Base-by-base conservation (phyloP, 1,140 invertebrate genomes). In the Drosophila kepulauana region DNA sequence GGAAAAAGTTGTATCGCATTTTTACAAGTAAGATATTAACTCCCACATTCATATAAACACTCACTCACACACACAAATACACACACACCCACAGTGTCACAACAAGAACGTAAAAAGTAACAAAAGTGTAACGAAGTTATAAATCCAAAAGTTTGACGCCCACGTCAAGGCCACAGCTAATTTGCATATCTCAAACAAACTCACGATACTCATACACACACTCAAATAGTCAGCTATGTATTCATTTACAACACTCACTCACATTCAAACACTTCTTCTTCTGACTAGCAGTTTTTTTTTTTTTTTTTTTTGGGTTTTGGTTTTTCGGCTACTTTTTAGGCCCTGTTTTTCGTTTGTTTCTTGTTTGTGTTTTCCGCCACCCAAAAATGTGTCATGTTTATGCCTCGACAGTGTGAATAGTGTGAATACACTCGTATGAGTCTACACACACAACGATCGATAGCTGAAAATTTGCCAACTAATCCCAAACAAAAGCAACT, bases 81-180 rank as follows among this genome's bases (percentile, higher is more conserved):
- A 38, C 41, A 57, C 15, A 62, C 43, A 67, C 57, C 16, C 64
- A 58, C 13, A 49, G 30, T 25, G 20, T 10, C 4, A 51, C 33
- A 54, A 54, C 63, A 35, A 61, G 15, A 73, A 56, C 52, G 58
- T 56, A 52, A 75, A 54, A 82, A 75, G 84, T 87, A 81, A 80
- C 72, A 81, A 90, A 25, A 89, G 78, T 88, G 85, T 88, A 88
- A 88, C 85, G 68, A 88, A 88, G 85, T 88, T 88, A 85, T 82
- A 90, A 88, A 88, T 85, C 84, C 69, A 82, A 79, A 88, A 74
- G 79, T 89, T 89, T 89, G 88, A 89, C 85, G 86, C 85, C 85
- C 86, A 89, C 85, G 81, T 88, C 85, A 89, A 89, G 85, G 85
- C 86, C 85, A 71, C 57, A 85, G 79, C 79, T 85, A 89, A 89